Percentiles rank a stretch among this genome's conserved stretches.
Evolutionary conservation across 2,888 invertebrate species (phyloP).

Genomic region (Schizotus pectinicornis): DNA sequence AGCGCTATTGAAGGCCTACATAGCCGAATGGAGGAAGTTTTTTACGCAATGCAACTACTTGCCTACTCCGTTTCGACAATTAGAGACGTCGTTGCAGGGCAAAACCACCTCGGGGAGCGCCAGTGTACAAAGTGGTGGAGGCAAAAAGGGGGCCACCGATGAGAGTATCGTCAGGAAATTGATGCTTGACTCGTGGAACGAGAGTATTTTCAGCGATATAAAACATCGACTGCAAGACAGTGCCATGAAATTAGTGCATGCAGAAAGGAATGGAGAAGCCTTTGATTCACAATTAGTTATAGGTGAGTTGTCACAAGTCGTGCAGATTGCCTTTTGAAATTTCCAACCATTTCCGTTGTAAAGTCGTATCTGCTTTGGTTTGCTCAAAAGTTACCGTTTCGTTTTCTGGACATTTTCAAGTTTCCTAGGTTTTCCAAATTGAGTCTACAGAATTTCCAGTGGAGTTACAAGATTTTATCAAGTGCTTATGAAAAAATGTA

Average conservation of each 20-base stretch:
- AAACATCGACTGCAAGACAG: slow-evolving; percentile 92
- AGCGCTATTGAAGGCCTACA: slow-evolving; percentile 94
- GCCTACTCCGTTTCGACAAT: slow-evolving; percentile 92
- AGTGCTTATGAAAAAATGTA: too few species aligned
- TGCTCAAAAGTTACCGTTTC: too few species aligned
- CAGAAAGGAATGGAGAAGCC: slow-evolving; percentile 96
- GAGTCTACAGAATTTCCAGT: too few species aligned
- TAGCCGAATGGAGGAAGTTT: slow-evolving; percentile 97
- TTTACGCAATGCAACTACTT: slow-evolving; percentile 97
- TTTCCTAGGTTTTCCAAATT: too few species aligned
- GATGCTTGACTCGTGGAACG: slow-evolving; percentile 99
- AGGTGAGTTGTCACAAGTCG: slow-evolving; percentile 42
- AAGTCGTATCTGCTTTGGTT: too few species aligned
- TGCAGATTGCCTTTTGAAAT: too few species aligned
- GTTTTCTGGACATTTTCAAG: too few species aligned
- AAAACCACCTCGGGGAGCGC: slow-evolving; percentile 59
- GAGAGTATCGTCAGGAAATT: slow-evolving; percentile 93
- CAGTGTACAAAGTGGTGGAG: slow-evolving; percentile 49
- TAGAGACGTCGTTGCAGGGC: slow-evolving; percentile 83
- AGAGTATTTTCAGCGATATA: slow-evolving; percentile 94
- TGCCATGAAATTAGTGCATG: slow-evolving; percentile 96
- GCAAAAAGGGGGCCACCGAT: slow-evolving; percentile 70
- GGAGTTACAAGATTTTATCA: too few species aligned
- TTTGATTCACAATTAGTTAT: slow-evolving; percentile 98
- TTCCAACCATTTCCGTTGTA: too few species aligned